Conservation (phyloP, 2,888 invertebrate species). For the Nomada lathburiana region DNA sequence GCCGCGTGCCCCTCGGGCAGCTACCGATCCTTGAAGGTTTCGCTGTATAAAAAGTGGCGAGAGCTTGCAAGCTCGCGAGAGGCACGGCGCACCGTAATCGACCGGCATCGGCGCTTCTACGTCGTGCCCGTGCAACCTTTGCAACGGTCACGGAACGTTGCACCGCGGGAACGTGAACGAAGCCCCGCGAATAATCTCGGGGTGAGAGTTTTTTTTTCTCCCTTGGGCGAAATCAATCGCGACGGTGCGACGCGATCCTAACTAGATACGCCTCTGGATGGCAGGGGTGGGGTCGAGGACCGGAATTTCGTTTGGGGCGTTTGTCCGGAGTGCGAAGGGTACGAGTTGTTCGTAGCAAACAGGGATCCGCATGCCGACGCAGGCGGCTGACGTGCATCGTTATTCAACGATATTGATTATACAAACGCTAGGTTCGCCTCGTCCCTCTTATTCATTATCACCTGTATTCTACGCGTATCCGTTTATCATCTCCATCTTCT, state of each 20-base stretch:
- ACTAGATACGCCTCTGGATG: conserved; percentile 37
- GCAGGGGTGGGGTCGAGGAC: background rate
- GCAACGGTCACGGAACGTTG: too few species aligned
- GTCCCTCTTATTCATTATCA: conserved; percentile 14
- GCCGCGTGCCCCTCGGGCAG: conserved; percentile 9
- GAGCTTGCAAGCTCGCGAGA: conserved; percentile 60
- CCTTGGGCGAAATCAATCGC: background rate
- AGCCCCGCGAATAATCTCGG: background rate
- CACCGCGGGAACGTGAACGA: background rate
- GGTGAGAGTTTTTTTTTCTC: background rate
- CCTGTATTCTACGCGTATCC: conserved; percentile 28
- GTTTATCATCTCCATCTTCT: background rate
- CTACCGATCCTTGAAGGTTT: conserved; percentile 27
- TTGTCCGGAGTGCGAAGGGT: conserved; percentile 50
- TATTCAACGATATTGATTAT: conserved; percentile 74
- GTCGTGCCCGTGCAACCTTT: background rate
- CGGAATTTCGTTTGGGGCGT: conserved; percentile 10
- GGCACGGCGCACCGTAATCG: conserved; percentile 1
- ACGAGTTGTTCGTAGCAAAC: conserved; percentile 66
- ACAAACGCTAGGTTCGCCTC: conserved; percentile 67
- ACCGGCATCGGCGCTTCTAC: too few species aligned
- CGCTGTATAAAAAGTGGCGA: conserved; percentile 61
- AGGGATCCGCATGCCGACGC: conserved; percentile 67
- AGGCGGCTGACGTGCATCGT: conserved; percentile 70
- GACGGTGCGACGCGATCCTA: background rate